phyloP scores from a whole-genome alignment of 2,888 invertebrate species.

The Masnerella sp. region DNA sequence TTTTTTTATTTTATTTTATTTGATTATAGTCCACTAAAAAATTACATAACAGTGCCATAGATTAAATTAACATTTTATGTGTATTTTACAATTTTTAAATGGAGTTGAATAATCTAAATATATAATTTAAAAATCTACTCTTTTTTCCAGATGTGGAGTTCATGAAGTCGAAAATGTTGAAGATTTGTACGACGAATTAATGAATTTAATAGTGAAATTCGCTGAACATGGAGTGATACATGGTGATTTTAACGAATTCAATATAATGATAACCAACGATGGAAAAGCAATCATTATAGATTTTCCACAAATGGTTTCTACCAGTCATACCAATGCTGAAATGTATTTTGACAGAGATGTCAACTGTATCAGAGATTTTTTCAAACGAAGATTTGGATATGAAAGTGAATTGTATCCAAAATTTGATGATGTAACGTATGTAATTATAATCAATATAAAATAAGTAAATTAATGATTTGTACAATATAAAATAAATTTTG shows the following conservation, averaged over 20 bases:
- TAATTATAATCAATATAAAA: constrained; percentile 53
- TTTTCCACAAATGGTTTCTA: constrained; percentile 99
- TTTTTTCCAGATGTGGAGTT: constrained; percentile 79
- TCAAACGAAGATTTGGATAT: constrained; percentile 91
- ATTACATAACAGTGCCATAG: too few species aligned
- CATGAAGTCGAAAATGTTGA: constrained; percentile 84
- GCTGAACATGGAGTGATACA: constrained; percentile 98
- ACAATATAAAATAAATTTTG: neutral
- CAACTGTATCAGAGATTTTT: constrained; percentile 92
- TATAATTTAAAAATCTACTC: too few species aligned
- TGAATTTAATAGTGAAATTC: constrained; percentile 93
- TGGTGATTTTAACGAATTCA: constrained; percentile 99
- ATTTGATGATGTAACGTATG: constrained; percentile 83
- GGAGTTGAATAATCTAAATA: too few species aligned
- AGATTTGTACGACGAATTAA: constrained; percentile 92
- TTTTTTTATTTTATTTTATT: too few species aligned
- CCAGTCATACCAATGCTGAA: constrained; percentile 93
- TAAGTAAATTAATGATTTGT: neutral
- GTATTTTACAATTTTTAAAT: too few species aligned
- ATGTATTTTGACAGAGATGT: constrained; percentile 97
- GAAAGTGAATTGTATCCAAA: constrained; percentile 90
- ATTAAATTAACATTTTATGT: too few species aligned
- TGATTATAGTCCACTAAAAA: too few species aligned
- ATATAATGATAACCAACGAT: constrained; percentile 91
- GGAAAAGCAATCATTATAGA: constrained; percentile 94